These are phyloP conservation scores for Drosophila rhopaloa DNA, from an alignment of 1,140 invertebrate genomes.

Conservation along the genomic window DNA sequence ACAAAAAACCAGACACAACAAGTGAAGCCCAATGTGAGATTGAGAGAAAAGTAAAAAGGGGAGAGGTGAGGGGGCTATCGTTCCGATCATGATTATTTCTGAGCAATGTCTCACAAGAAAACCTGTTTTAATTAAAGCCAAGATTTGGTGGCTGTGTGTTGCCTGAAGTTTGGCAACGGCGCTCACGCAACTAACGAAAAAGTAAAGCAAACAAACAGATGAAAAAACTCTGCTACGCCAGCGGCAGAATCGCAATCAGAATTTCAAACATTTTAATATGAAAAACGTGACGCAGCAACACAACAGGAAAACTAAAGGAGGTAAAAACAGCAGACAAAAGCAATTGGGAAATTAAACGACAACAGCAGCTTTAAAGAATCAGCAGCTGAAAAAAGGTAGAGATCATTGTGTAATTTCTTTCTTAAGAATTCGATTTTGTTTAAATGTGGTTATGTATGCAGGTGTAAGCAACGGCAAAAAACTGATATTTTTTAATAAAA, in stretches of 20 bases:
- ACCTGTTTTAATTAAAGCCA: conserved; percentile 75
- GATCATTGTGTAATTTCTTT: neutral
- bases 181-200: conserved; percentile 50
- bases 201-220: conserved; percentile 49
- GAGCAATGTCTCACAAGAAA: conserved; percentile 38
- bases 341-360: conserved; percentile 60
- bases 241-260: conserved; percentile 58
- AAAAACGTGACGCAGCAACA: conserved; percentile 69
- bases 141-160: conserved; percentile 43
- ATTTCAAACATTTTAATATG: conserved; percentile 75
- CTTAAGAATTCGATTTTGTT: too few relatives aligned
- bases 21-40: conserved; percentile 16
- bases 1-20: conserved; percentile 57
- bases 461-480: too few relatives aligned
- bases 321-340: conserved; percentile 27
- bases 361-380: conserved; percentile 53
- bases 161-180: conserved; percentile 76
- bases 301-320: conserved; percentile 18
- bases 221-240: conserved; percentile 45
- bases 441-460: too few relatives aligned
- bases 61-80: conserved; percentile 28
- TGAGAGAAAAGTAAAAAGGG: conserved; percentile 2
- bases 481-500: too few relatives aligned
- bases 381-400: neutral
- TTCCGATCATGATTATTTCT: conserved; percentile 64